A percentile compares a stretch with the other conserved stretches of the same genome.
phyloP scores from a whole-genome alignment of 2,888 invertebrate genomes.

The Amphipoea lucens region DNA sequence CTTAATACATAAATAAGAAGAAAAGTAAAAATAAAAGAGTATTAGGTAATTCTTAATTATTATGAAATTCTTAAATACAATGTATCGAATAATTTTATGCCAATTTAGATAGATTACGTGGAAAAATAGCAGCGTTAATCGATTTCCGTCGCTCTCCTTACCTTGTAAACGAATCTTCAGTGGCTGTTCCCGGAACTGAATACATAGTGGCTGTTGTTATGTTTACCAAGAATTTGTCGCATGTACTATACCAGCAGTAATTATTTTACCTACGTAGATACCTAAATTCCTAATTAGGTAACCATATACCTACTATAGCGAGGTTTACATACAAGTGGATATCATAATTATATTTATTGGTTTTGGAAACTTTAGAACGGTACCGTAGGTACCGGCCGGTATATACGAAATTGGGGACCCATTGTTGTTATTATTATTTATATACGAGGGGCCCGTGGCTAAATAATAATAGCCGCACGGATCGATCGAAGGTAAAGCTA shows the following conservation, averaged over 20 bases:
- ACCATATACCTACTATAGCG: too few relatives aligned
- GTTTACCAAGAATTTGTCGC: neutral
- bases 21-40: too few relatives aligned
- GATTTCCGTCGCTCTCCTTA: too few relatives aligned
- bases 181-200: neutral
- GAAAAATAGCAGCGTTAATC: neutral
- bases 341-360: neutral
- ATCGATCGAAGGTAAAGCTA: neutral
- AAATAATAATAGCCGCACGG: neutral
- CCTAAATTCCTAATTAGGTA: neutral
- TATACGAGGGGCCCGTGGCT: neutral
- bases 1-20: too few relatives aligned
- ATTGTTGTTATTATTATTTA: neutral
- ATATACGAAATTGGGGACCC: neutral
- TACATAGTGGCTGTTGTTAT: neutral
- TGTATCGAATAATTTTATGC: neutral
- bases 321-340: too few relatives aligned
- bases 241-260: neutral
- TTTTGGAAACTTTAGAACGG: conserved; percentile 5
- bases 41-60: too few relatives aligned
- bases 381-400: too few relatives aligned
- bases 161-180: neutral
- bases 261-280: neutral
- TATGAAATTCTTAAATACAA: neutral
- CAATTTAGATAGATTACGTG: neutral